Evolutionary conservation across 2,113 vertebrate genomes (phyloP).

Genomic region (Anarhynchus alexandrinus): DNA sequence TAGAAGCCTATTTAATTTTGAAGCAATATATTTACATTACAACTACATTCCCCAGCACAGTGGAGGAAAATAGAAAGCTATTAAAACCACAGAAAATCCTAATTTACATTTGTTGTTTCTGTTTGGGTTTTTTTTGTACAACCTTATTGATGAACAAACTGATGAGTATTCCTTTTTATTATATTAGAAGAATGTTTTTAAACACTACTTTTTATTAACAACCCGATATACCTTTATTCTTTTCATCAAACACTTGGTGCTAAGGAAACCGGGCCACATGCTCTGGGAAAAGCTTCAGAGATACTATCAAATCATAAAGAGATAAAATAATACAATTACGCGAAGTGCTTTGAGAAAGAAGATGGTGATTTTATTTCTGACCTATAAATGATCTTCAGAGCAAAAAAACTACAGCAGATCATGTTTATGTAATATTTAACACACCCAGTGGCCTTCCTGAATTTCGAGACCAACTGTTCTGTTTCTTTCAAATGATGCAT

Average conservation of each 20-base stretch:
- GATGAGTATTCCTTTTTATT: background rate
- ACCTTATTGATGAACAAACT: background rate
- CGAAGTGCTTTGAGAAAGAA: background rate
- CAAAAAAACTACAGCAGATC: background rate
- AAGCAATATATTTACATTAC: background rate
- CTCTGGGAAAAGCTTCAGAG: background rate
- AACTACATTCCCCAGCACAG: background rate
- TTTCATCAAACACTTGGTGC: background rate
- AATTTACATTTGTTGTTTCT: background rate
- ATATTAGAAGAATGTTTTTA: background rate
- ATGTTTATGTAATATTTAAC: background rate
- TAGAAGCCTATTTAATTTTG: background rate
- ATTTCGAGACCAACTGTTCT: constrained; percentile 38
- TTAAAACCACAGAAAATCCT: background rate
- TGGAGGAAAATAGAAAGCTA: background rate
- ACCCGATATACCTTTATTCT: background rate
- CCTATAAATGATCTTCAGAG: background rate
- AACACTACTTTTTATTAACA: background rate
- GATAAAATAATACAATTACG: background rate
- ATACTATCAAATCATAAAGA: background rate
- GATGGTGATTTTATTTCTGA: background rate
- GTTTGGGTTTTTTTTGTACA: background rate
- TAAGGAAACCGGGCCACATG: background rate
- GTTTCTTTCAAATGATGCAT: background rate
- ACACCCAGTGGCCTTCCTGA: background rate